Base-by-base conservation (phyloP, 2,113 vertebrate species). In the Bambusicola thoracicus region DNA sequence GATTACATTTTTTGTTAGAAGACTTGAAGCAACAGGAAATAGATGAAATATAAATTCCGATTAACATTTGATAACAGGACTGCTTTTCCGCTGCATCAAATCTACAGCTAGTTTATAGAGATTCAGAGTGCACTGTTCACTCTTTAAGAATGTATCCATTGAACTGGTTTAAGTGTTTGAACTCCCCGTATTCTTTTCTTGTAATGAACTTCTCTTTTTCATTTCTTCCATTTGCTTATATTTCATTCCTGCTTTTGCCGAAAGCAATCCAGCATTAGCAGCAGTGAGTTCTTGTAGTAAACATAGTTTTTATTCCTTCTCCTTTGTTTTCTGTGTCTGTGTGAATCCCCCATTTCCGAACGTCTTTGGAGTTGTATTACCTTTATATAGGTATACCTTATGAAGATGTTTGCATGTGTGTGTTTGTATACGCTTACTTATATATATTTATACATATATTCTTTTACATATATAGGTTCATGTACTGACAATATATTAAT, bases 361-460 rank as follows among this genome's bases (percentile, higher is more conserved):
- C 20, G 19, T 56, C 66, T 72, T 38, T 30, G 18, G 81, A 70
- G 70, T 84, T 70, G 27, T n/a, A 3, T 51, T 87, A 49, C 30
- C 61, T 84, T 84, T 68, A 34, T 74, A n/a, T 55, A 87, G 48
- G 8, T 58, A 21, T n/a, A 21, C 8, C 6, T 48, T 46, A 2
- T 44, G 19, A 51, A 18, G 7, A 11, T 6, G 7, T 46, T 12
- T 4, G 25, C 58, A 9, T 36, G 15, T 21, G 6, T 40, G 13
- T 78, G 1, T 48, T 0, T 61, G 0, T 55, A 4, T 34, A 8
- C 63, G 30, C 27, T 27, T 16, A 53, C 30, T 30, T 32, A 17
- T 32, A 18, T 56, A 24, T 5, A 13, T 8, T 21, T 0, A 16
- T 8, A 5, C 25, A 38, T 66, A 40, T 87, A 44, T 32, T 13